These are phyloP conservation scores for Xiphophorus couchianus DNA, from an alignment of 2,113 vertebrate species.

Conservation along the genomic window DNA sequence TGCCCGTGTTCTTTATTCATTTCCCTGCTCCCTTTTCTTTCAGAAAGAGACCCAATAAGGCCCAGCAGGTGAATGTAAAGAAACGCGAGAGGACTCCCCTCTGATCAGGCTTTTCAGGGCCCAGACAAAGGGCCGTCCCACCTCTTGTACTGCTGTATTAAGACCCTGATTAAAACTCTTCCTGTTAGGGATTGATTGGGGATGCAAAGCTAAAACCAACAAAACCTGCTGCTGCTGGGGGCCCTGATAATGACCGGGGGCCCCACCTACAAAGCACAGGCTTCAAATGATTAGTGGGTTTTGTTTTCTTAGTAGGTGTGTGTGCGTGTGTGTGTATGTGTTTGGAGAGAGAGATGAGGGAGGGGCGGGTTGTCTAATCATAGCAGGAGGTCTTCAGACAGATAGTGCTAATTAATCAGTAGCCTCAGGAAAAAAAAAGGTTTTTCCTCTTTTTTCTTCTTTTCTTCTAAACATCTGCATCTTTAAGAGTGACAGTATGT, in stretches of 20 bases:
- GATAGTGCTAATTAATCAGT: slow-evolving; percentile 67
- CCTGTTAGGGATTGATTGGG: slow-evolving; percentile 89
- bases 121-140: slow-evolving; percentile 85
- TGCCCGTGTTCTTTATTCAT: slow-evolving; percentile 89
- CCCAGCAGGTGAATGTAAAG: slow-evolving; percentile 99
- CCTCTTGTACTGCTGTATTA: slow-evolving; percentile 88
- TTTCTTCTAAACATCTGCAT: background rate
- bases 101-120: slow-evolving; percentile 82
- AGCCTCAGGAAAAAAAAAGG: slow-evolving; percentile 5
- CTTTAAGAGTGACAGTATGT: slow-evolving; percentile 10
- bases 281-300: slow-evolving; percentile 75
- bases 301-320: slow-evolving; percentile 75
- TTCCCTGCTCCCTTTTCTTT: slow-evolving; percentile 86
- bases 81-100: slow-evolving; percentile 88
- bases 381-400: slow-evolving; percentile 61
- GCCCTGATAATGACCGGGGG: slow-evolving; percentile 67
- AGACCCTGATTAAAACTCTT: slow-evolving; percentile 95
- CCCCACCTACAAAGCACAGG: slow-evolving; percentile 75
- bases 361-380: slow-evolving; percentile 47
- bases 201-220: slow-evolving; percentile 92
- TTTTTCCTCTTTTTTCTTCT: slow-evolving; percentile 25
- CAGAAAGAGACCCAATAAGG: slow-evolving; percentile 96
- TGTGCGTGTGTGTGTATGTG: slow-evolving; percentile 31
- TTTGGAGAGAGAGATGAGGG: slow-evolving; percentile 32
- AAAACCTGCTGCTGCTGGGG: slow-evolving; percentile 79